Percentiles rank a stretch among this genome's conserved stretches.
Conservation (phyloP, 2,888 invertebrate species). For the Nemoura dubitans region DNA sequence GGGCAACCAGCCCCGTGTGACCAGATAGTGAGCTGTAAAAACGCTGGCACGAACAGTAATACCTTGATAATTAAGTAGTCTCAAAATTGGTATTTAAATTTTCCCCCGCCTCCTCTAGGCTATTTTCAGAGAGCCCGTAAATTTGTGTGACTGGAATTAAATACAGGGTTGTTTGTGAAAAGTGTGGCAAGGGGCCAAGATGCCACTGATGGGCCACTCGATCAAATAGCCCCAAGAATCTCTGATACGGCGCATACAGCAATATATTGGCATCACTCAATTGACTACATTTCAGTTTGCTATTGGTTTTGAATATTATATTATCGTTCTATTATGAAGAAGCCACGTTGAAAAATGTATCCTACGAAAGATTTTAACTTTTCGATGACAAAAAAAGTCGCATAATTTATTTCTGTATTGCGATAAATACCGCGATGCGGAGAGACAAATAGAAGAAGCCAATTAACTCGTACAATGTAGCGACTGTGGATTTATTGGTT, state of each 20-base stretch:
- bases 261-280: too few relatives aligned
- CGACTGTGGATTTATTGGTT: neutral
- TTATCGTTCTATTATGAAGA: too few relatives aligned
- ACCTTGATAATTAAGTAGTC: slow-evolving; percentile 12
- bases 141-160: slow-evolving; percentile 12
- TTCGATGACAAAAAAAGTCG: neutral
- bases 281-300: too few relatives aligned
- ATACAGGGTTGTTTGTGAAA: slow-evolving; percentile 2
- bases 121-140: neutral
- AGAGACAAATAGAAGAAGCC: neutral
- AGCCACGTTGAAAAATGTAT: too few relatives aligned
- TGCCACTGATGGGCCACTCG: neutral
- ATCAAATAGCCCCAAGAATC: neutral
- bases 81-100: slow-evolving; percentile 12
- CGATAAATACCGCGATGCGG: neutral
- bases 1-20: neutral
- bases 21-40: neutral
- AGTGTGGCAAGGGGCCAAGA: neutral
- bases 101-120: neutral
- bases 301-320: too few relatives aligned
- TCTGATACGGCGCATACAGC: too few relatives aligned
- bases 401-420: neutral
- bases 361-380: neutral
- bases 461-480: slow-evolving; percentile 7
- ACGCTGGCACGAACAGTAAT: neutral